Percentiles rank a stretch among this genome's conserved stretches.
phyloP scores from a whole-genome alignment of 2,113 vertebrate species.

The Tychaedon coryphoeus region DNA sequence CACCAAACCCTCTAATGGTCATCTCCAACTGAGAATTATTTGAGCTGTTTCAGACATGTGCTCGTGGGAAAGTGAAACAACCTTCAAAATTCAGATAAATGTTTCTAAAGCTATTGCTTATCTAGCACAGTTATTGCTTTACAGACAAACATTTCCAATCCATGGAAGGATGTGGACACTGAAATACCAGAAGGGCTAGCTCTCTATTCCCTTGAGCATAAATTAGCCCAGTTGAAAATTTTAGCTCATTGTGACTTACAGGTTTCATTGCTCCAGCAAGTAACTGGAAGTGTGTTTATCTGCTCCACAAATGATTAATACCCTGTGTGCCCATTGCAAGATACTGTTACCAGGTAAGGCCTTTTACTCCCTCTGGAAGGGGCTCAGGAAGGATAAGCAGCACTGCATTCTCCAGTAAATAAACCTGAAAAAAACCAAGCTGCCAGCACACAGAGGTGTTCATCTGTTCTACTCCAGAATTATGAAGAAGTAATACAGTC shows the following conservation, averaged over 20 bases:
- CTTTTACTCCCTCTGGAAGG: not conserved
- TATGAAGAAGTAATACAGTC: conserved; percentile 1
- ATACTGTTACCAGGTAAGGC: conserved; percentile 20
- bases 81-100: not conserved
- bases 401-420: conserved; percentile 1
- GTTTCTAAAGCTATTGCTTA: not conserved
- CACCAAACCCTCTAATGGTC: not conserved
- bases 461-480: conserved; percentile 13
- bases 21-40: not conserved
- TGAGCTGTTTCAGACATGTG: not conserved
- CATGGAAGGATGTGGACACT: not conserved
- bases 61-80: not conserved
- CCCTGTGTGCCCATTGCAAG: not conserved
- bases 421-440: not conserved
- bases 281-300: not conserved
- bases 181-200: not conserved
- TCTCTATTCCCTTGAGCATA: not conserved
- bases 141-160: not conserved
- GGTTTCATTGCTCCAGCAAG: not conserved
- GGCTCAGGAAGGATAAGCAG: not conserved
- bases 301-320: not conserved
- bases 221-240: not conserved
- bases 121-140: not conserved
- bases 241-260: conserved; percentile 1
- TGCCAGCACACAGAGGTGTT: not conserved